phyloP scores from a whole-genome alignment of 2,888 invertebrate genomes.

The Cantharis rufa region DNA sequence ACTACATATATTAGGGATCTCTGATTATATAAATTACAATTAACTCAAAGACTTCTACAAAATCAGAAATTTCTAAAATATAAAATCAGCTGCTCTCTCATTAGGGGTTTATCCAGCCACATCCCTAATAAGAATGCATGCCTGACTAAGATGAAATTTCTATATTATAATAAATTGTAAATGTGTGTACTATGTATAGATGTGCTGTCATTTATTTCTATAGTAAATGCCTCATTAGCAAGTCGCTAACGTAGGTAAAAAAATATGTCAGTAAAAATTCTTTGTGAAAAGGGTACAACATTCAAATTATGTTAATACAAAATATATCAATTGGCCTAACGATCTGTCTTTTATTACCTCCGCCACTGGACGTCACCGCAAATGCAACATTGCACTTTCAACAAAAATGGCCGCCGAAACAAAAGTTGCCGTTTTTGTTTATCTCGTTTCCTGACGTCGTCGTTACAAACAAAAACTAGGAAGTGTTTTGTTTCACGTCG shows the following conservation, averaged over 20 bases:
- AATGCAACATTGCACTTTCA: neutral
- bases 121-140: constrained; percentile 66
- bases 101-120: constrained; percentile 77
- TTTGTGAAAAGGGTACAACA: constrained; percentile 56
- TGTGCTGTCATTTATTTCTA: constrained; percentile 38
- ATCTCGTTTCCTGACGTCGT: neutral
- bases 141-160: constrained; percentile 37
- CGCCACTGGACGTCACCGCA: neutral
- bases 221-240: constrained; percentile 14
- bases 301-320: constrained; percentile 56
- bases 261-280: constrained; percentile 41
- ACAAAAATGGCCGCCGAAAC: neutral
- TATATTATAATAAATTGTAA: constrained; percentile 49
- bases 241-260: constrained; percentile 12
- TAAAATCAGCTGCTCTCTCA: constrained; percentile 61
- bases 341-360: constrained; percentile 6
- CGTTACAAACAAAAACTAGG: neutral
- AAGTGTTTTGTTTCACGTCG: neutral
- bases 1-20: neutral
- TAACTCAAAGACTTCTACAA: neutral
- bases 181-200: constrained; percentile 49
- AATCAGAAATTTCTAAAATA: constrained; percentile 8
- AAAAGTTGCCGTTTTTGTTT: neutral
- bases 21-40: constrained; percentile 3
- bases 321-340: constrained; percentile 58